Base-by-base conservation (phyloP, 2,113 vertebrate genomes). In the Caranx ignobilis region DNA sequence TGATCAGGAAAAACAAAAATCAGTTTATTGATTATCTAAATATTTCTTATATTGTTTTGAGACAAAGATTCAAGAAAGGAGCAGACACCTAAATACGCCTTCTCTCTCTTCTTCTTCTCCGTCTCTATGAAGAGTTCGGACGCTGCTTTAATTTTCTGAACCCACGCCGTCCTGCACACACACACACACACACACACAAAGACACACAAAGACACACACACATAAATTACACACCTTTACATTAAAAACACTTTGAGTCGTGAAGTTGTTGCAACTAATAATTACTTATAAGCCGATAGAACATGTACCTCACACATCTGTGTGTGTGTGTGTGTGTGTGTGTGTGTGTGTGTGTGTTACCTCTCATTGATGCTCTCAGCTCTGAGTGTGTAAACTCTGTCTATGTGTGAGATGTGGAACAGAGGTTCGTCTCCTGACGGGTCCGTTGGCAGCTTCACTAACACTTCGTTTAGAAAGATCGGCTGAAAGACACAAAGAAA, bases 41-140 rank as follows among this genome's bases (percentile, higher is more conserved):
- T 26, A 26, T 26, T 26, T 26, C 26, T 26, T 26, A 26, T 26
- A 26, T 26, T 26, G 26, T 26, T 26, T 26, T 26, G 26, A 26
- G 26, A 26, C 26, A 5, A 31, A 48, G 13, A 15, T 11, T 45
- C 3, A 68, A 34, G n/a, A 39, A 5, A 31, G 31, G 11, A 3
- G 26, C 3, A 39, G 1, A 4, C 90, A 99, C 98, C 98, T 64
- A 99, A 91, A 89, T 99, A 99, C 0, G 98, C 98, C 68, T 99
- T 99, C 91, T 99, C 98, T 37, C 98, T 94, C 93, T 99, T 99
- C 96, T 98, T 99, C 88, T 99, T 99, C 93, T 99, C 98, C 0
- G 98, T 99, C 92, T 99, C 98, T 60, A 99, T 99, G 93, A 99
- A 99, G 82, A 99, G 96, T 59, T 99, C 98, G 5, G 98, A 99